These are phyloP conservation scores for Acanthopagrus latus DNA, from an alignment of 2,797 vertebrate species.

Conservation along the genomic window DNA sequence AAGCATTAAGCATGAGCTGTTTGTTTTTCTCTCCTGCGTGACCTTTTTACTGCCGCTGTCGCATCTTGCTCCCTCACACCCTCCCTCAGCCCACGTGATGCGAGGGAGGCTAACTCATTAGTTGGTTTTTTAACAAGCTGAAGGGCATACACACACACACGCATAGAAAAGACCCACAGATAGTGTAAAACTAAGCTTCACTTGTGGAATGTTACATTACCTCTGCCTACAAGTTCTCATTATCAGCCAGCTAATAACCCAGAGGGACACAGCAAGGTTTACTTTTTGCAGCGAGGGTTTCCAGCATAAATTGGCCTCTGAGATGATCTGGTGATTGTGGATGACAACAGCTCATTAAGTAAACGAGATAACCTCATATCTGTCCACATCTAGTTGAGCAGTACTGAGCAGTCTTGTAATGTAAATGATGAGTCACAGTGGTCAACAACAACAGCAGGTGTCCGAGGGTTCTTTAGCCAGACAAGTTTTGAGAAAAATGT, in stretches of 20 bases:
- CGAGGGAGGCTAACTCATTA: slow-evolving; percentile 60
- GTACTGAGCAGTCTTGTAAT: not conserved
- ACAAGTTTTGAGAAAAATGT: not conserved
- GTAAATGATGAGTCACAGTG: slow-evolving; percentile 14
- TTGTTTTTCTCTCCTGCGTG: slow-evolving; percentile 42
- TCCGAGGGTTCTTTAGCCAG: not conserved
- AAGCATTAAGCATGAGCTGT: slow-evolving; percentile 18
- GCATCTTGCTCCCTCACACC: slow-evolving; percentile 27
- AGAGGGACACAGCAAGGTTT: slow-evolving; percentile 33
- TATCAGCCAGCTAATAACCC: slow-evolving; percentile 62
- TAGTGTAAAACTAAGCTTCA: slow-evolving; percentile 41
- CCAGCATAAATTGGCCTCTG: slow-evolving; percentile 57
- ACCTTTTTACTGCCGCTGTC: slow-evolving; percentile 44
- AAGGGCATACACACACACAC: slow-evolving; percentile 22
- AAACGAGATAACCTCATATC: slow-evolving; percentile 15
- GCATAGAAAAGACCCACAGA: slow-evolving; percentile 11
- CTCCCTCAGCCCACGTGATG: slow-evolving; percentile 31
- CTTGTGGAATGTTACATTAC: slow-evolving; percentile 33
- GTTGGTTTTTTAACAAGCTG: slow-evolving; percentile 71
- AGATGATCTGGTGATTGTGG: slow-evolving; percentile 42
- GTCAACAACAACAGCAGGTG: not conserved
- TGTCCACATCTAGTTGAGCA: not conserved
- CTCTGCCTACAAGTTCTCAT: slow-evolving; percentile 60
- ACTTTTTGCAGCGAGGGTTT: slow-evolving; percentile 15
- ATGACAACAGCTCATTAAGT: slow-evolving; percentile 59